These are phyloP conservation scores for Lepidurus packardi DNA, from an alignment of 1,140 invertebrate species.

Conservation along the genomic window DNA sequence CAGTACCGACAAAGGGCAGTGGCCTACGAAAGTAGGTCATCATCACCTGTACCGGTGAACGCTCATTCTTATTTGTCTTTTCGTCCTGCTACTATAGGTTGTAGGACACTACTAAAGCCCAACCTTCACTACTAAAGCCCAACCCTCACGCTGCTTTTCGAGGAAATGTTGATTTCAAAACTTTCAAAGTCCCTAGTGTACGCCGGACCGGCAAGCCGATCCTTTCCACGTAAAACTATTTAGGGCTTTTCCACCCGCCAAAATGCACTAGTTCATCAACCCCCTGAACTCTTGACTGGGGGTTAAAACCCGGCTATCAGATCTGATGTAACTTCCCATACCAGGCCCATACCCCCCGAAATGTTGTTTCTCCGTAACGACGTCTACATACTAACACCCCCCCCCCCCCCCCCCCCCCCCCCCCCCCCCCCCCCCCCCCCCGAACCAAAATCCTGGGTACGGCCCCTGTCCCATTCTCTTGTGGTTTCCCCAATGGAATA, in stretches of 20 bases:
- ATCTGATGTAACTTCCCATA: not conserved
- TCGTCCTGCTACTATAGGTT: not conserved
- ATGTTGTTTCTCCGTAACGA: too few species aligned
- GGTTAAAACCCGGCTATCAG: too few species aligned
- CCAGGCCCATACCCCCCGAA: too few species aligned
- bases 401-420: too few species aligned
- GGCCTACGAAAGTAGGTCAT: constrained; percentile 12
- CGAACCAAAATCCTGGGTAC: too few species aligned
- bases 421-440: too few species aligned
- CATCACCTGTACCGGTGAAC: constrained; percentile 15
- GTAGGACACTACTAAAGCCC: not conserved
- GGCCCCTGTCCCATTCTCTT: not conserved
- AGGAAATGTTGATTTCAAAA: constrained; percentile 11
- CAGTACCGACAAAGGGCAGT: not conserved
- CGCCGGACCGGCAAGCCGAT: not conserved
- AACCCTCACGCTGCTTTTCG: not conserved
- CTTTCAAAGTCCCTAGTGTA: not conserved
- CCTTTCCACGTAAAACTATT: constrained; percentile 11
- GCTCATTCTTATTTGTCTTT: constrained; percentile 8
- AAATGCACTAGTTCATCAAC: not conserved
- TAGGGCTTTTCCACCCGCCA: not conserved
- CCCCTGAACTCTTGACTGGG: not conserved
- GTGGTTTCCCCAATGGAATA: too few species aligned
- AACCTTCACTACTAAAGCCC: not conserved
- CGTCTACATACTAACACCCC: too few species aligned